Conservation (phyloP, 2,888 invertebrate species). For the Nephrocerus scutellatus region DNA sequence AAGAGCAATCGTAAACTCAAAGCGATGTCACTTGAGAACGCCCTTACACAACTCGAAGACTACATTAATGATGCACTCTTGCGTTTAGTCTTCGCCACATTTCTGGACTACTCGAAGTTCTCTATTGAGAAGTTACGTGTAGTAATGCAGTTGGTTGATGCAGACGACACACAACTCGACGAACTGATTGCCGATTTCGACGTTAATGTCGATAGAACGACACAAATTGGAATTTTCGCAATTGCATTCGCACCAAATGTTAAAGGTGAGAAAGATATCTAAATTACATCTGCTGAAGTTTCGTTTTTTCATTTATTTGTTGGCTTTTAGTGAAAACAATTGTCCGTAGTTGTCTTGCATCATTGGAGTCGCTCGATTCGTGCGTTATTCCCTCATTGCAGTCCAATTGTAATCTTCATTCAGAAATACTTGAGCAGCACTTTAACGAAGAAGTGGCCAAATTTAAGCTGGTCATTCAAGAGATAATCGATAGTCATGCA, state of each 20-base stretch:
- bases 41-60: slow-evolving; percentile 40
- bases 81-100: slow-evolving; percentile 37
- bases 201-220: slow-evolving; percentile 42
- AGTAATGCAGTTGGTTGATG: slow-evolving; percentile 22
- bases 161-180: slow-evolving; percentile 32
- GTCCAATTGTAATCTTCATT: slow-evolving; percentile 27
- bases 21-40: slow-evolving; percentile 38
- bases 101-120: slow-evolving; percentile 37
- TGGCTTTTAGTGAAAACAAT: slow-evolving; percentile 33
- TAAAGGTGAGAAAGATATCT: slow-evolving; percentile 27
- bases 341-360: slow-evolving; percentile 42
- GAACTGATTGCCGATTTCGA: slow-evolving; percentile 44
- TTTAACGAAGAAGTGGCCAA: slow-evolving; percentile 39
- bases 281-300: neutral
- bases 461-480: slow-evolving; percentile 36
- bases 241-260: slow-evolving; percentile 37
- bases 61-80: slow-evolving; percentile 41
- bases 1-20: slow-evolving; percentile 35
- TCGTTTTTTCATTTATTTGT: neutral
- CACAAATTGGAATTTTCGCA: slow-evolving; percentile 44
- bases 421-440: slow-evolving; percentile 41
- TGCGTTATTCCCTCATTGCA: slow-evolving; percentile 43
- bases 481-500: slow-evolving; percentile 41
- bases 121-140: slow-evolving; percentile 37
- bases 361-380: slow-evolving; percentile 43